A percentile compares a stretch with the other conserved stretches of the same genome.
Evolutionary conservation across 1,140 invertebrate genomes (phyloP).

Genomic region (Cyclina sinensis): DNA sequence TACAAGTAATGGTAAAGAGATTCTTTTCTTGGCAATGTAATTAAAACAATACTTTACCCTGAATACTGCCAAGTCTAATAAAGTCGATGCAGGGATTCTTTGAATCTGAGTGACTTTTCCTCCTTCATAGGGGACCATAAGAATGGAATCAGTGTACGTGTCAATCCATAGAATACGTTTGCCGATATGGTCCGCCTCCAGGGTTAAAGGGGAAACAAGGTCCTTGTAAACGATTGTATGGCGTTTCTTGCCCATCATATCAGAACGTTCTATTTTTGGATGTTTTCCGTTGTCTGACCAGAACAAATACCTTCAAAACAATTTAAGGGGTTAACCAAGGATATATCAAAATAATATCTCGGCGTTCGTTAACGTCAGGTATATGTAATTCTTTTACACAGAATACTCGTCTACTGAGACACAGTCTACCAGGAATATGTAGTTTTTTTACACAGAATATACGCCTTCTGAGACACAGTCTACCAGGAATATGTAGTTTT

Average conservation of each 20-base stretch:
- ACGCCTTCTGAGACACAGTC: too few relatives aligned
- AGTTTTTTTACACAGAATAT: too few relatives aligned
- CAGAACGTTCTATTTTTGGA: slow-evolving; percentile 35
- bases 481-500: too few relatives aligned
- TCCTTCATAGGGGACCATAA: slow-evolving; percentile 3
- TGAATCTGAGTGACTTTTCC: background rate
- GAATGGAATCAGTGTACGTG: background rate
- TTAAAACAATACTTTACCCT: too few relatives aligned
- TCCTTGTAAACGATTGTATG: background rate
- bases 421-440: too few relatives aligned
- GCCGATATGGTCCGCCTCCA: background rate
- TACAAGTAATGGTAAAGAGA: too few relatives aligned
- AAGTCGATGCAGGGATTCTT: background rate
- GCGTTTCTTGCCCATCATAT: background rate
- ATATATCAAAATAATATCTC: too few relatives aligned
- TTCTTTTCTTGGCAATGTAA: too few relatives aligned
- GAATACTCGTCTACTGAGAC: too few relatives aligned
- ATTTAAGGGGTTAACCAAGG: too few relatives aligned
- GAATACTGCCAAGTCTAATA: slow-evolving; percentile 40
- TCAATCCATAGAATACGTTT: slow-evolving; percentile 46
- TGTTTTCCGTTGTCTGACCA: slow-evolving; percentile 25
- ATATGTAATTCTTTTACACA: too few relatives aligned
- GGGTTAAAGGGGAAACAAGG: background rate
- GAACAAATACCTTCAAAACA: slow-evolving; percentile 33
- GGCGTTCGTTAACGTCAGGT: too few relatives aligned